Percentiles rank a stretch among this genome's conserved stretches.
Evolutionary conservation across 2,797 vertebrate species (phyloP).

Genomic region (Mastacembelus armatus): DNA sequence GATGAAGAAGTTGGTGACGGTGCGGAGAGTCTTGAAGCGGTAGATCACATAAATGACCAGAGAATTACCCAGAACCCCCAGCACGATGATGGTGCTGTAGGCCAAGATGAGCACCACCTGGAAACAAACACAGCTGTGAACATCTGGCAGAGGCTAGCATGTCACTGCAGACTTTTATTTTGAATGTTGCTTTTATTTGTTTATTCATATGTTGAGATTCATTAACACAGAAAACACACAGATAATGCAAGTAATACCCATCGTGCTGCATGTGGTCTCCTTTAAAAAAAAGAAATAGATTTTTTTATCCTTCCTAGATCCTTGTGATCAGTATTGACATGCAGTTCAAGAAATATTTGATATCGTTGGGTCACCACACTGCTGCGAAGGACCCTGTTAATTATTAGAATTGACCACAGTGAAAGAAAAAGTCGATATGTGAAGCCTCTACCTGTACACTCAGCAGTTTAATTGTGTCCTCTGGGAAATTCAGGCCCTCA

Average conservation of each 20-base stretch:
- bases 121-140: constrained; percentile 32
- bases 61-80: constrained; percentile 94
- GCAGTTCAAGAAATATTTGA: background rate
- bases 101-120: constrained; percentile 92
- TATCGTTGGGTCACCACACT: background rate
- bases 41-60: constrained; percentile 94
- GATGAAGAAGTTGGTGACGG: constrained; percentile 96
- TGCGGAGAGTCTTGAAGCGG: constrained; percentile 94
- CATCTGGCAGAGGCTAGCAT: background rate
- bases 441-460: constrained; percentile 88
- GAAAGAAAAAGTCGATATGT: background rate
- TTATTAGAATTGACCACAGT: background rate
- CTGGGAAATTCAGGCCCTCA: constrained; percentile 54
- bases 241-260: too few species aligned
- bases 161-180: too few species aligned
- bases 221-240: too few species aligned
- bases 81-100: constrained; percentile 93
- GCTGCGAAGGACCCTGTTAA: background rate
- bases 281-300: too few species aligned
- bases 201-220: too few species aligned
- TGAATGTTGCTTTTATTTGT: too few species aligned
- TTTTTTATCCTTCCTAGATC: background rate
- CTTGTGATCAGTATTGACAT: background rate
- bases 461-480: constrained; percentile 90
- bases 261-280: too few species aligned